phyloP scores from a whole-genome alignment of 2,113 vertebrate genomes.

The Anas platyrhynchos region DNA sequence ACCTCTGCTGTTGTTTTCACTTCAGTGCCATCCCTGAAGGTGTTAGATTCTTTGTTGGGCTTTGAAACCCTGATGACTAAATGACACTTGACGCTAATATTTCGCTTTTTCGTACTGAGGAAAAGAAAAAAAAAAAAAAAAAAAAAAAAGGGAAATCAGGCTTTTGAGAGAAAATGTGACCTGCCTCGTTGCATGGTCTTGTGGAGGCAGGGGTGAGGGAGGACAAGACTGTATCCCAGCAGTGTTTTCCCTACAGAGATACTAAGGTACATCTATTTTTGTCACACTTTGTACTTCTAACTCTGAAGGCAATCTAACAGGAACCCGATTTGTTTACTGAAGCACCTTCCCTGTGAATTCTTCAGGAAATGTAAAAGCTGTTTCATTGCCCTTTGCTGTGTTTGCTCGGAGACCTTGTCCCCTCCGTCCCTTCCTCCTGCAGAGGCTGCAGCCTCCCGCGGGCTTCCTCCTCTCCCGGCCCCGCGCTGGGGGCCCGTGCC shows the following conservation, averaged over 20 bases:
- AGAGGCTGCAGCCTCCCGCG: background rate
- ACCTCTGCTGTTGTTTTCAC: constrained; percentile 31
- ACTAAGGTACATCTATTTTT: constrained; percentile 52
- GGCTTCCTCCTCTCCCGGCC: background rate
- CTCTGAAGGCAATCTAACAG: constrained; percentile 60
- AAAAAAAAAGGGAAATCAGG: background rate
- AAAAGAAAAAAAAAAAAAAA: too few species aligned
- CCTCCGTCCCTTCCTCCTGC: background rate
- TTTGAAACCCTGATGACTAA: constrained; percentile 67
- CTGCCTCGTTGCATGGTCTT: background rate
- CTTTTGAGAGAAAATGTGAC: background rate
- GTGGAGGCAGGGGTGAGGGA: background rate
- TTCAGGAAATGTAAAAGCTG: constrained; percentile 78
- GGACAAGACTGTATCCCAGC: constrained; percentile 24
- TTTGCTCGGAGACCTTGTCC: constrained; percentile 33
- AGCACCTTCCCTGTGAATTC: constrained; percentile 85
- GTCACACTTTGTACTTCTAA: constrained; percentile 49
- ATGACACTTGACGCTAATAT: constrained; percentile 40
- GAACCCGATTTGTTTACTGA: constrained; percentile 82
- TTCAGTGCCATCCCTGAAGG: constrained; percentile 49
- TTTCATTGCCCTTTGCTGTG: constrained; percentile 61
- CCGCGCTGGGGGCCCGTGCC: background rate
- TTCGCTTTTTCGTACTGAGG: constrained; percentile 1
- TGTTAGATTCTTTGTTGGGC: constrained; percentile 57
- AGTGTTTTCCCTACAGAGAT: constrained; percentile 5